Percentiles rank a stretch among this genome's conserved stretches.
Conservation (phyloP, 2,113 vertebrate species). For the Meriones unguiculatus region DNA sequence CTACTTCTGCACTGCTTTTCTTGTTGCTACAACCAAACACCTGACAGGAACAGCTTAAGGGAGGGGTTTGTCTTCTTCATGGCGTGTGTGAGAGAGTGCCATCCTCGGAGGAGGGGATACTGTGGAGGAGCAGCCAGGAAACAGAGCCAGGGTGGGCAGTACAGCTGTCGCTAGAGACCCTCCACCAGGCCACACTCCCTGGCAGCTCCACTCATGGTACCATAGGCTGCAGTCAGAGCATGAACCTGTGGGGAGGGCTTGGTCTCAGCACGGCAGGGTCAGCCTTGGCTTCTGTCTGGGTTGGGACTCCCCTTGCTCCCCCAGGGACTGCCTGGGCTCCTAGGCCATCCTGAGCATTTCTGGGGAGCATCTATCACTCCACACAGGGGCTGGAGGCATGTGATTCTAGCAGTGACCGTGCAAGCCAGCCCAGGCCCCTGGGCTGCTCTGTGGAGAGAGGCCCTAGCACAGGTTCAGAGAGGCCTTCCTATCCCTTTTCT, state of each 20-base stretch:
- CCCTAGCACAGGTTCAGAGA: accelerated
- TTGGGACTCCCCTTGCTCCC: accelerated
- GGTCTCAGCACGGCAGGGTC: neutral
- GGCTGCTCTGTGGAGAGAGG: neutral
- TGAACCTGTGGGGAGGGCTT: neutral
- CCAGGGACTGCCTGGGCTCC: accelerated
- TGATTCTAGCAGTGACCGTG: neutral
- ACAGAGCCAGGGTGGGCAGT: neutral
- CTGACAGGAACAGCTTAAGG: neutral
- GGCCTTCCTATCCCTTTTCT: neutral
- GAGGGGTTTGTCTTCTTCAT: neutral
- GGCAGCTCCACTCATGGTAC: neutral
- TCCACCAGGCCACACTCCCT: neutral
- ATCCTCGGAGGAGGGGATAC: neutral
- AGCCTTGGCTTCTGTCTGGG: neutral
- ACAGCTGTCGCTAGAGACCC: neutral
- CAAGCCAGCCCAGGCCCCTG: accelerated
- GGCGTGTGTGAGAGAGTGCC: neutral
- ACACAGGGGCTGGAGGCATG: neutral
- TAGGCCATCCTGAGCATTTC: no score
- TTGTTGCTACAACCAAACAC: neutral
- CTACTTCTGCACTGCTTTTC: neutral
- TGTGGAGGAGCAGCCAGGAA: neutral
- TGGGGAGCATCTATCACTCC: accelerated
- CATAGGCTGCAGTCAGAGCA: neutral